Conservation (phyloP, 2,113 vertebrate species). For the Etia nguti region DNA sequence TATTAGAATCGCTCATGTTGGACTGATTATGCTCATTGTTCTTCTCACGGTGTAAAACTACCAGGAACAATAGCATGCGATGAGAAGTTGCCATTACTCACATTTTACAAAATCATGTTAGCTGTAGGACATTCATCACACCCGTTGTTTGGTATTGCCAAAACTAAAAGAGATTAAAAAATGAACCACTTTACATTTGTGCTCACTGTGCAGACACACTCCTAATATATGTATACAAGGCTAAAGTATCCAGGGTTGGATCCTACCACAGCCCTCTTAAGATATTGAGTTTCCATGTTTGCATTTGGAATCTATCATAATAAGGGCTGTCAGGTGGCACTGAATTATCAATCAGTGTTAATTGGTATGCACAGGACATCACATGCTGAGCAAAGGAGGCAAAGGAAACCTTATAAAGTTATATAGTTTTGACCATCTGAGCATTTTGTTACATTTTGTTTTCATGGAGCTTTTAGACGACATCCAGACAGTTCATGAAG, state of each 20-base stretch:
- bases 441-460: background rate
- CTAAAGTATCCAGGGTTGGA: background rate
- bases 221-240: background rate
- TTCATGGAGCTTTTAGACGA: background rate
- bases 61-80: background rate
- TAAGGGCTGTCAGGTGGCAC: background rate
- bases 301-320: background rate
- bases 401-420: background rate
- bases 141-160: background rate
- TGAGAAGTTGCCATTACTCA: background rate
- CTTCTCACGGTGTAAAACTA: background rate
- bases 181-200: background rate
- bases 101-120: background rate
- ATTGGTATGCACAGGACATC: background rate
- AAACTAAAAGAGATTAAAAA: background rate
- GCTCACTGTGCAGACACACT: background rate
- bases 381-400: background rate
- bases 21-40: constrained; percentile 21
- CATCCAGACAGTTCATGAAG: background rate
- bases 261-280: background rate
- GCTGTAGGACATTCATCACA: background rate
- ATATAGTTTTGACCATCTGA: background rate
- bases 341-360: background rate
- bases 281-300: background rate
- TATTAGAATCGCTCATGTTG: constrained; percentile 13